Percentiles rank a stretch among this genome's conserved stretches.
These are phyloP conservation scores for Poeciliopsis presidionis DNA, from an alignment of 2,797 vertebrate species.

Conservation along the genomic window DNA sequence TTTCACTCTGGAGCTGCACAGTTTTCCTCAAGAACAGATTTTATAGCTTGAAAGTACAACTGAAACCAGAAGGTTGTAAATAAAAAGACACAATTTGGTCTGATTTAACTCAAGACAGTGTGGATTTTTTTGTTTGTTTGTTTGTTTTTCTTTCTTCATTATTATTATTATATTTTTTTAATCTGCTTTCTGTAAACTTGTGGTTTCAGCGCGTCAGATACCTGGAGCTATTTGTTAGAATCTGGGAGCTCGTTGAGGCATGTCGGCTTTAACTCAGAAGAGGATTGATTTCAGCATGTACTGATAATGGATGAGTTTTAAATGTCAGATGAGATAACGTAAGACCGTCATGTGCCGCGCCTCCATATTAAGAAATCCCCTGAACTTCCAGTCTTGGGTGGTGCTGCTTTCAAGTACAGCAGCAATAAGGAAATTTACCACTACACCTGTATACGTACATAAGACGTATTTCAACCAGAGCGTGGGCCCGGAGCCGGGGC, in stretches of 20 bases:
- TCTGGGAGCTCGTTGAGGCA: background rate
- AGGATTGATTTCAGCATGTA: background rate
- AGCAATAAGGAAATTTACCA: background rate
- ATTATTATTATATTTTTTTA: no score
- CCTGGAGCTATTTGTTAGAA: background rate
- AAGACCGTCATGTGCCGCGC: background rate
- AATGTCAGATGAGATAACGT: background rate
- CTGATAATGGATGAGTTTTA: no score
- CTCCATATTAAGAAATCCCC: constrained; percentile 31
- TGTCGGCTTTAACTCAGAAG: background rate
- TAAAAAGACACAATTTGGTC: no score
- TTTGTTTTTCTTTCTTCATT: no score
- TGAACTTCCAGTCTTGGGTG: background rate
- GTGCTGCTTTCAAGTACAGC: background rate
- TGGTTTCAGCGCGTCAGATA: background rate
- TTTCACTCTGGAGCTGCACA: no score
- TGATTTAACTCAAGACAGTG: no score
- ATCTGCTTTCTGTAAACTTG: background rate
- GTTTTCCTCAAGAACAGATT: background rate
- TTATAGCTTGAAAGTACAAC: background rate
- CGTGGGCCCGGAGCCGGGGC: background rate
- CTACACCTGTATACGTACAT: background rate
- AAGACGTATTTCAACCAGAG: no score
- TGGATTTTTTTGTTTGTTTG: no score
- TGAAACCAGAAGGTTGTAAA: no score